A percentile compares a stretch with the other conserved stretches of the same genome.
Evolutionary conservation across 2,113 vertebrate genomes (phyloP).

Genomic region (Microcebus griseorufus): DNA sequence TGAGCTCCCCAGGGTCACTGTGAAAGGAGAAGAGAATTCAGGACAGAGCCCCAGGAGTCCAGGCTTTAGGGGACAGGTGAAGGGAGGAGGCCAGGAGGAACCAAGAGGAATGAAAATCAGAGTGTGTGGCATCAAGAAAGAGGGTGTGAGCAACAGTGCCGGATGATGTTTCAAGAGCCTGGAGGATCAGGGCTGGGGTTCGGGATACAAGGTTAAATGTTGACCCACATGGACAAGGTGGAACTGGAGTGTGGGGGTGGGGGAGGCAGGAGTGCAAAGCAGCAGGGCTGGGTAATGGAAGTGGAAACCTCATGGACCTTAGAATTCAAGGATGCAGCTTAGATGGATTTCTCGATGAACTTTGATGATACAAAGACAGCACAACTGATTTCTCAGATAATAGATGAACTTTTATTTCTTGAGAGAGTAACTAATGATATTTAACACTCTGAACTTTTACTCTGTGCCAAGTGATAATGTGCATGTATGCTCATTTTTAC

Average conservation of each 20-base stretch:
- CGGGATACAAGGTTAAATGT: neutral
- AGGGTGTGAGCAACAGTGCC: neutral
- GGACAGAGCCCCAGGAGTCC: neutral
- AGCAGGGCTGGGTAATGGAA: neutral
- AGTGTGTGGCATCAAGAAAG: neutral
- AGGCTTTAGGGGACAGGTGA: neutral
- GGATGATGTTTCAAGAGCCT: neutral
- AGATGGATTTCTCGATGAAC: neutral
- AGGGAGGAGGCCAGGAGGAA: neutral
- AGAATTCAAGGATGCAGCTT: neutral
- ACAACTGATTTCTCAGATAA: conserved; percentile 20
- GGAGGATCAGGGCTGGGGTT: neutral
- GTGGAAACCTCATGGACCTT: neutral
- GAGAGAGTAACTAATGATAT: neutral
- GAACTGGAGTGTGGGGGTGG: neutral
- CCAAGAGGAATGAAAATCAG: neutral
- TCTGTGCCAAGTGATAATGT: neutral
- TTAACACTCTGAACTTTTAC: neutral
- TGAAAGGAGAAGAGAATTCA: neutral
- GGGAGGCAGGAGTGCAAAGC: neutral
- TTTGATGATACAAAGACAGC: neutral
- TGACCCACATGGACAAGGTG: neutral
- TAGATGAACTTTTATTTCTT: neutral
- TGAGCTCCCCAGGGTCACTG: neutral
- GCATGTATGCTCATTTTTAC: neutral